phyloP scores from a whole-genome alignment of 2,797 vertebrate species.

The Diceros bicornis region DNA sequence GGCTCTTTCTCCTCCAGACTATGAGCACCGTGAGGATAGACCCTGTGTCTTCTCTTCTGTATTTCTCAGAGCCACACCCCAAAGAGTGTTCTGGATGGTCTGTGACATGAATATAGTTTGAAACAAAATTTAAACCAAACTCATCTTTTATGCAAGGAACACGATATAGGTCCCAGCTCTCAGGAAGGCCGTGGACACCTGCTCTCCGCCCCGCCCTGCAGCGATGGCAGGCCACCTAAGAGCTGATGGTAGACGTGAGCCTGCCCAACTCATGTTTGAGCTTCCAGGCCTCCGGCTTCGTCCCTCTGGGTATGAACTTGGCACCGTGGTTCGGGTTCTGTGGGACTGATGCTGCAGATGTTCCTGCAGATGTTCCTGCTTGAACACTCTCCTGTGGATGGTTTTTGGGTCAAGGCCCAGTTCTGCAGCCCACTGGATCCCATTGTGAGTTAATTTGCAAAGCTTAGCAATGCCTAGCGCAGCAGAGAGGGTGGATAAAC shows the following conservation, averaged over 20 bases:
- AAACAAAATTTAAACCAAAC: background rate
- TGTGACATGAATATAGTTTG: background rate
- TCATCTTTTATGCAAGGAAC: background rate
- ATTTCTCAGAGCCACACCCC: background rate
- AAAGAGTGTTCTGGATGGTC: background rate
- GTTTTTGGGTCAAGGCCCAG: slow-evolving; percentile 14
- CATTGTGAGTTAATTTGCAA: background rate
- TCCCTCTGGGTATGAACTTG: background rate
- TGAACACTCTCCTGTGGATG: background rate
- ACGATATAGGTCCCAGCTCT: background rate
- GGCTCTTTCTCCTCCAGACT: background rate
- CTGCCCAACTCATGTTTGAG: accelerated
- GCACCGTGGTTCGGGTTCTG: background rate
- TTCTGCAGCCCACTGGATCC: background rate
- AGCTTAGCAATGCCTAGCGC: background rate
- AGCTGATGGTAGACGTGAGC: background rate
- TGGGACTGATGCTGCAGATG: background rate
- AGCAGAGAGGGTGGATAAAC: background rate
- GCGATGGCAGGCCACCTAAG: background rate
- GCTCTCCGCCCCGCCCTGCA: background rate
- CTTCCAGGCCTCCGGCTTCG: accelerated
- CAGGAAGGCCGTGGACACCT: background rate
- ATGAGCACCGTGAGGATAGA: background rate
- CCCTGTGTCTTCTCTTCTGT: background rate
- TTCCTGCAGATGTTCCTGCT: background rate